Conservation (phyloP, 2,113 vertebrate genomes). For the Spea bombifrons region DNA sequence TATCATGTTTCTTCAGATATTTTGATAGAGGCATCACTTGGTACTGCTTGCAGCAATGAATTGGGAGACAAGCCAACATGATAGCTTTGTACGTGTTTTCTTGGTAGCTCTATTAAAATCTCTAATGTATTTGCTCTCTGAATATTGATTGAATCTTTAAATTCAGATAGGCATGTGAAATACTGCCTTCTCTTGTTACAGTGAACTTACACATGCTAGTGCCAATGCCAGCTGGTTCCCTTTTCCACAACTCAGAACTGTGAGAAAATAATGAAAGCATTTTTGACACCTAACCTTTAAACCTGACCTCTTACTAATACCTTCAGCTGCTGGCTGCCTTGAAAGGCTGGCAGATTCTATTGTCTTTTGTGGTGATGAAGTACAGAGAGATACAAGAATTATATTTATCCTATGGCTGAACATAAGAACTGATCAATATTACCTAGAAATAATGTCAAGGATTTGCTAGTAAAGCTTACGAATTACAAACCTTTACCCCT, state of each 20-base stretch:
- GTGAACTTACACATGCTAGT: constrained; percentile 58
- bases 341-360: constrained; percentile 70
- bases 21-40: too few species aligned
- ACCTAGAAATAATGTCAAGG: constrained; percentile 93
- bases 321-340: constrained; percentile 85
- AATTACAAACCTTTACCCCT: constrained; percentile 87
- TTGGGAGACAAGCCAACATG: too few species aligned
- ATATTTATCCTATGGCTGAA: constrained; percentile 91
- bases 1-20: too few species aligned
- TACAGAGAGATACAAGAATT: constrained; percentile 95
- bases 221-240: constrained; percentile 67
- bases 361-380: constrained; percentile 80
- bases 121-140: constrained; percentile 8
- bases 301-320: constrained; percentile 81
- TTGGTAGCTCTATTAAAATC: too few species aligned
- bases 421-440: constrained; percentile 94
- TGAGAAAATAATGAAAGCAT: constrained; percentile 76
- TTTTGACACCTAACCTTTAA: constrained; percentile 81
- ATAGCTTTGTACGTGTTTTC: too few species aligned
- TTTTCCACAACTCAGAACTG: constrained; percentile 66
- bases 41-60: too few species aligned
- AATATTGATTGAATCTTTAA: constrained; percentile 5
- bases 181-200: constrained; percentile 53
- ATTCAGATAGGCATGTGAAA: constrained; percentile 5
- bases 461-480: constrained; percentile 95